Conservation (phyloP, 2,113 vertebrate genomes). For the Otis tarda region DNA sequence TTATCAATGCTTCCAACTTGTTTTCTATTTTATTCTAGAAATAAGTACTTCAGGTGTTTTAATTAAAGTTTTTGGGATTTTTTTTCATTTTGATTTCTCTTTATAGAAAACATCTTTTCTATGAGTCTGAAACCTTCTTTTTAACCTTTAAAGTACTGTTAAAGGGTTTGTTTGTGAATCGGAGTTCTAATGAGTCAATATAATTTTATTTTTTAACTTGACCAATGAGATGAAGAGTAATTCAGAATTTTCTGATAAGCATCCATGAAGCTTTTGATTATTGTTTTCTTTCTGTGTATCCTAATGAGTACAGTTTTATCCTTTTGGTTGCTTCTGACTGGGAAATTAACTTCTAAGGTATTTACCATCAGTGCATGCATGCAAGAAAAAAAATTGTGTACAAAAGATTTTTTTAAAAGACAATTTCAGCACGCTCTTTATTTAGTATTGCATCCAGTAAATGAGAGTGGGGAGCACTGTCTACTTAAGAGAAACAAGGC, state of each 20-base stretch:
- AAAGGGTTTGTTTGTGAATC: background rate
- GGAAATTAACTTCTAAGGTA: slow-evolving; percentile 11
- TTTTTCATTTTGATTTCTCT: background rate
- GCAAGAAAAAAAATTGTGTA: background rate
- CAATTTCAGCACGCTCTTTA: background rate
- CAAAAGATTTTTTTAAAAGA: background rate
- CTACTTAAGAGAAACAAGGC: background rate
- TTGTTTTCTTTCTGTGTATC: slow-evolving; percentile 4
- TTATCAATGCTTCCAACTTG: background rate
- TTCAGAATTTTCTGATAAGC: background rate
- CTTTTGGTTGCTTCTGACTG: background rate
- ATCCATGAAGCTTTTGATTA: background rate
- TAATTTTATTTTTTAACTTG: slow-evolving; percentile 21
- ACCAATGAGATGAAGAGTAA: background rate
- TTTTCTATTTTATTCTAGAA: slow-evolving; percentile 9
- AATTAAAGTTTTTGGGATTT: background rate
- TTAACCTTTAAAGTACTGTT: background rate
- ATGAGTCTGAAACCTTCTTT: background rate
- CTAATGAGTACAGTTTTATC: background rate
- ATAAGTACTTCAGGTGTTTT: background rate
- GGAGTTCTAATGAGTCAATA: background rate
- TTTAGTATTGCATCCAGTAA: background rate
- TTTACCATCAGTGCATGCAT: background rate
- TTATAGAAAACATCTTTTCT: background rate
- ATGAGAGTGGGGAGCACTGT: background rate